Evolutionary conservation across 2,888 invertebrate genomes (phyloP).

Genomic region (Pammene aurita): DNA sequence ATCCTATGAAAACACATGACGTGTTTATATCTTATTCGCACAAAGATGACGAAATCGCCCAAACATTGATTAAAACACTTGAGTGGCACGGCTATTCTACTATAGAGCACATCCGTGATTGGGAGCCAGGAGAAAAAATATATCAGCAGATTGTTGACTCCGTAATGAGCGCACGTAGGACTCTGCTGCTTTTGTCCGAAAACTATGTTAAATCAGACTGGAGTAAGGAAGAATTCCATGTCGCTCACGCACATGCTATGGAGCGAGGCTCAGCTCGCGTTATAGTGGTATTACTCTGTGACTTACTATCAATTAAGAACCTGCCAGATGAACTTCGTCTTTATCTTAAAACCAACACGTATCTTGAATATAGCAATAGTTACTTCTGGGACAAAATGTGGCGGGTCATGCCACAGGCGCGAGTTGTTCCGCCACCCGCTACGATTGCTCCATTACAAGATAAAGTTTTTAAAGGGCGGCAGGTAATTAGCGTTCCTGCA

Average conservation of each 20-base stretch:
- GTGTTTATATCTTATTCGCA: constrained; percentile 21
- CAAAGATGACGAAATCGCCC: background rate
- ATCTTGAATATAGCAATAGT: constrained; percentile 16
- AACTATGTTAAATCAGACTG: constrained; percentile 51
- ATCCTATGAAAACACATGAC: constrained; percentile 15
- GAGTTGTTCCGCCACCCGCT: background rate
- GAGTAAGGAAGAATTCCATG: constrained; percentile 86
- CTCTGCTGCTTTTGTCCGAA: constrained; percentile 23
- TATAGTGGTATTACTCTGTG: constrained; percentile 19
- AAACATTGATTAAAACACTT: constrained; percentile 6
- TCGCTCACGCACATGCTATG: constrained; percentile 76
- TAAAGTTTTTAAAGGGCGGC: background rate
- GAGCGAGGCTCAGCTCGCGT: constrained; percentile 72
- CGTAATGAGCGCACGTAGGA: constrained; percentile 14
- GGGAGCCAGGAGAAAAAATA: constrained; percentile 12
- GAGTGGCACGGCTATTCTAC: constrained; percentile 5
- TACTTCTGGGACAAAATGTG: constrained; percentile 30
- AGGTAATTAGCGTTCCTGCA: background rate
- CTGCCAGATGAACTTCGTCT: constrained; percentile 25
- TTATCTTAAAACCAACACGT: constrained; percentile 24
- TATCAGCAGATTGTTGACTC: constrained; percentile 12
- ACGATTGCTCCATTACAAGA: background rate
- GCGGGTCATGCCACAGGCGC: constrained; percentile 19
- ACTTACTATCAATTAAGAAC: constrained; percentile 14
- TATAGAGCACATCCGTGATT: constrained; percentile 23